Evolutionary conservation across 1,140 invertebrate genomes (phyloP), one percentile per base, ranked within the genome.

Genomic region (Ooceraea biroi): DNA sequence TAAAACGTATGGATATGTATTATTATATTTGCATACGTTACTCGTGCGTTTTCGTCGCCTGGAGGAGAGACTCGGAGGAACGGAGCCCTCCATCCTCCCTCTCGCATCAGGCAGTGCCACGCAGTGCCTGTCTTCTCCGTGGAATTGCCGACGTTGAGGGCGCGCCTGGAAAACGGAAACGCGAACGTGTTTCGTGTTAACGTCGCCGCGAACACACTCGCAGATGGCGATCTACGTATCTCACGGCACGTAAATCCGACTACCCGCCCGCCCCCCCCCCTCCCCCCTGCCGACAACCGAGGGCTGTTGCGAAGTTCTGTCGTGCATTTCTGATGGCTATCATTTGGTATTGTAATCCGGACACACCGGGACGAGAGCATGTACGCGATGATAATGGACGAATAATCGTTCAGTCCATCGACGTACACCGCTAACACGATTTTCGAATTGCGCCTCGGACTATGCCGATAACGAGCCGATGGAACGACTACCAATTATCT

Each of bases 121-220:
- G 66, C 66, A 46, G 86, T 88, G 60, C 86, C 85, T 78, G 82
- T 52, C 85, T 84, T 85, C 72, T n/a, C 48, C 27, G 60, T 60
- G 46, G 73, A 84, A 84, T 86, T 83, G 85, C 69, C 71, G 36
- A 19, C 19, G 36, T 36, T 8, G 63, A 27, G 36, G 63, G 63
- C n/a, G n/a, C 65, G 76, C 66, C 25, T 69, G 65, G 74, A 66
- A 66, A 77, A 77, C 76, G 65, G 65, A 80, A 80, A 80, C 58
- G 63, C 36, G 76, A 78, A 68, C 44, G 84, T 82, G 84, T 82
- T 77, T 82, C 73, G 74, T 78, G 78, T 86, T 83, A 87, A 87
- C 58, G 71, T 86, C 57, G 30, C 14, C 82, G 63, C 74, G 22
- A 72, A 71, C 57, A 80, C 76, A 58, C 36, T 71, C 65, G 63